Conservation (phyloP, 92 coral and sea anemone genomes). For the Palythoa grandis region DNA sequence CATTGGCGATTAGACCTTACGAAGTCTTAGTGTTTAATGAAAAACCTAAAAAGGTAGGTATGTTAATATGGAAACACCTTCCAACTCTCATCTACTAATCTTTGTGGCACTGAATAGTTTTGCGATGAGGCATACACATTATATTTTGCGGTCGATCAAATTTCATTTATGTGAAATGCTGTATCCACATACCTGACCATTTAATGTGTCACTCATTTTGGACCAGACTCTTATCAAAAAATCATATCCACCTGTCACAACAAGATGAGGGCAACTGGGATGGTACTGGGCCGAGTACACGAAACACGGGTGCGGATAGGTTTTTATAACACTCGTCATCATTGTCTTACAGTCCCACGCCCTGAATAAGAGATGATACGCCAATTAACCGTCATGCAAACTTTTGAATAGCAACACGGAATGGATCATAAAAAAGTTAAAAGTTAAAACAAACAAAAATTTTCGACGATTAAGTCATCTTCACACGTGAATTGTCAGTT, state of each 20-base stretch:
- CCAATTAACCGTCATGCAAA: background rate
- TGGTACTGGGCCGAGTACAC: constrained; percentile 97
- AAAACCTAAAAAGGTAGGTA: no score
- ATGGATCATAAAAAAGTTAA: background rate
- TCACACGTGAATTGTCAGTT: no score
- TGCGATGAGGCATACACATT: no score
- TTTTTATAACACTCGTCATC: constrained; percentile 81
- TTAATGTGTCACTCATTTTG: constrained; percentile 80
- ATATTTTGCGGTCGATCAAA: no score
- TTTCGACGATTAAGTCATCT: no score
- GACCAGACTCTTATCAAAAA: constrained; percentile 93
- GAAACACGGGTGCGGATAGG: constrained; percentile 96
- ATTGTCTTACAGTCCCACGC: constrained; percentile 83
- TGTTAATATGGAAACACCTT: no score
- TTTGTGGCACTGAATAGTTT: no score
- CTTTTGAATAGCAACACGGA: background rate
- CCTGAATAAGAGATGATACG: constrained; percentile 42
- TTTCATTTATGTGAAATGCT: no score
- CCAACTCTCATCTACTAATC: no score
- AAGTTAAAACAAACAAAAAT: no score
- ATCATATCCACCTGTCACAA: constrained; percentile 98
- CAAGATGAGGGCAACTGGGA: constrained; percentile 74
- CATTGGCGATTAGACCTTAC: no score
- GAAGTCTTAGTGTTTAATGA: no score
- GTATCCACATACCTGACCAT: constrained; percentile 78